Evolutionary conservation across 1,140 invertebrate species (phyloP), one percentile per base, ranked within the genome.

Genomic region (Adoxophyes honmai): DNA sequence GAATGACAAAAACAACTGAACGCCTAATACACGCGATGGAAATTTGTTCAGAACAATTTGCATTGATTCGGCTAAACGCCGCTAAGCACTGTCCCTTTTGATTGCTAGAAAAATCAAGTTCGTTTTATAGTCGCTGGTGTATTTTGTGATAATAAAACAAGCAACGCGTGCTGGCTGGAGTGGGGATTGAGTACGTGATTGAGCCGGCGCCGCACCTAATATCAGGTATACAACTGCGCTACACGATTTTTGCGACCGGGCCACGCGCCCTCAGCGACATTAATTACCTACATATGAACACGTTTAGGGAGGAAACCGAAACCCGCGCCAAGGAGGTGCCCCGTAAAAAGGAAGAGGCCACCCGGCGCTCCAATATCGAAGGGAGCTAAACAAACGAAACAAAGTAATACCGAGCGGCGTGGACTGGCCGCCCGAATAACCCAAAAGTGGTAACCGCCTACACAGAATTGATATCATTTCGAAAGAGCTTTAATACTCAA

Each of bases 231-330:
- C 42, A 48, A 48, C 21, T 28, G 21, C 42, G 42, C 21, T 48
- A 28, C 42, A 48, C 42, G 18, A 48, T 48, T 48, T 48, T 48
- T 48, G 42, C 42, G 42, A 48, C 42, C 42, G 42, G n/a, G 16
- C 21, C 42, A 28, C 42, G 42, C n/a, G 18, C 18, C 16, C 42
- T 28, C n/a, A 18, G 42, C 18, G 42, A 10, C 18, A 28, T 28
- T 48, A 48, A 48, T 48, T 48, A 48, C 42, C 42, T 48, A 5
- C 18, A 9, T 48, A 48, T 28, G 18, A 48, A 48, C 42, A 48
- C 21, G n/a, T 11, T 28, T 28, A 28, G 42, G 16, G 42, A 48
- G 18, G 28, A 33, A 48, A 48, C 42, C 21, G 9, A 48, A 48
- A 21, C n/a, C 10, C 10, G 21, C 18, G 21, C 9, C n/a, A 10